Conservation (phyloP, 2,113 vertebrate genomes). For the Apaloderma vittatum region DNA sequence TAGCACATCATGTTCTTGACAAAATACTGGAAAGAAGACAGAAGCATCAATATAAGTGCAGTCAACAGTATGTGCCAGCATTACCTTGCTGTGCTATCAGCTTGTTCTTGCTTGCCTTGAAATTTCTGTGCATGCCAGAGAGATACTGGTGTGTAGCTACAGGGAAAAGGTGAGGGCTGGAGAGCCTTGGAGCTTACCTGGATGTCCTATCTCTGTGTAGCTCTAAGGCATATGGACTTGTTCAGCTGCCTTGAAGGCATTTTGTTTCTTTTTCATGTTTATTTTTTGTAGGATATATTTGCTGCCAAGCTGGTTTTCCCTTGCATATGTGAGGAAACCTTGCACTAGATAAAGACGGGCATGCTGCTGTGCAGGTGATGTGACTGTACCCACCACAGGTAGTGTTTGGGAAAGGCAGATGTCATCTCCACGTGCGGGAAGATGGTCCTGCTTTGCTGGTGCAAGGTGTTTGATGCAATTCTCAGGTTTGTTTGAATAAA, state of each 20-base stretch:
- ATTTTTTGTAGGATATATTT: neutral
- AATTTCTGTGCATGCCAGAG: neutral
- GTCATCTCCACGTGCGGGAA: rapidly evolving
- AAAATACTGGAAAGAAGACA: neutral
- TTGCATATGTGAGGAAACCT: neutral
- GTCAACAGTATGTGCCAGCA: neutral
- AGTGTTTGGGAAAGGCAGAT: rapidly evolving
- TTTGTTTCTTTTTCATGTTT: neutral
- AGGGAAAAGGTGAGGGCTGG: neutral
- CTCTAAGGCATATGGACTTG: neutral
- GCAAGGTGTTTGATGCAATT: rapidly evolving
- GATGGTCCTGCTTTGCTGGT: neutral
- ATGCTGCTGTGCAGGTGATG: neutral
- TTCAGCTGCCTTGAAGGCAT: neutral
- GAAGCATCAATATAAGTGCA: neutral
- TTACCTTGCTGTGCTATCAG: neutral
- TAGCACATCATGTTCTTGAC: neutral
- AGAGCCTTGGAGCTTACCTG: rapidly evolving
- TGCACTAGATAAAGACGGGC: rapidly evolving
- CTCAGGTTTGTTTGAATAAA: neutral
- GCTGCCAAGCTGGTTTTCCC: neutral
- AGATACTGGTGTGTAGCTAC: neutral
- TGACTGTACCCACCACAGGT: neutral
- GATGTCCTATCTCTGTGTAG: neutral
- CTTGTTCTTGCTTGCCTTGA: neutral